A percentile compares a stretch with the other conserved stretches of the same genome.
These are phyloP conservation scores for Erebia aethiops DNA, from an alignment of 2,888 invertebrate genomes.

Conservation along the genomic window DNA sequence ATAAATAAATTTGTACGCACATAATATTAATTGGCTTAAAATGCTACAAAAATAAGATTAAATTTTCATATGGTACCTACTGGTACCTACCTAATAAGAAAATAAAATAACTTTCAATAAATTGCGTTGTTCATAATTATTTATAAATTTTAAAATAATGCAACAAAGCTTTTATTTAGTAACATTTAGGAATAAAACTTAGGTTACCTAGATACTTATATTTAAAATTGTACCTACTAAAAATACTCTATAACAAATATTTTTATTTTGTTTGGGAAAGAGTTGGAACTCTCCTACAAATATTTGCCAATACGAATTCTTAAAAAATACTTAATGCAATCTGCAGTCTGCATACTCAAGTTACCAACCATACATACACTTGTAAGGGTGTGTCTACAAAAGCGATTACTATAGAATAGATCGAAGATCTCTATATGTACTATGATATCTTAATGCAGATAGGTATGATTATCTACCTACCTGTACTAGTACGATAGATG, in stretches of 20 bases:
- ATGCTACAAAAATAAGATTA: slow-evolving; percentile 9
- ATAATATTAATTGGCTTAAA: slow-evolving; percentile 22
- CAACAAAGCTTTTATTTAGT: slow-evolving; percentile 6
- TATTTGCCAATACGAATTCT: slow-evolving; percentile 1
- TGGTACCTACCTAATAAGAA: not conserved
- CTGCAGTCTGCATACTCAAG: not conserved
- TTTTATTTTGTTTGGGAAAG: not conserved
- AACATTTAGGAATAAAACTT: not conserved
- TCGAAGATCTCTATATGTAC: too few relatives aligned
- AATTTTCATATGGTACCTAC: slow-evolving; percentile 3
- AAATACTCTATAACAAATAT: not conserved
- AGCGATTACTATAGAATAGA: not conserved
- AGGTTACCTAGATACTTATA: too few relatives aligned
- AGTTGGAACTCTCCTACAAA: not conserved
- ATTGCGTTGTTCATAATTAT: not conserved
- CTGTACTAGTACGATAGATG: too few relatives aligned
- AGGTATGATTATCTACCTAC: too few relatives aligned
- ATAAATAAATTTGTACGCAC: slow-evolving; percentile 24
- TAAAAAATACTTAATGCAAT: not conserved
- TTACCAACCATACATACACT: not conserved
- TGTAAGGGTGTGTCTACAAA: slow-evolving; percentile 4
- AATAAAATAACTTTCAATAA: not conserved
- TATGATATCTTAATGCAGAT: too few relatives aligned
- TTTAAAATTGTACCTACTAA: not conserved
- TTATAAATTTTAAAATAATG: not conserved